Evolutionary conservation across 2,797 vertebrate genomes (phyloP).

Genomic region (Thunnus albacares): DNA sequence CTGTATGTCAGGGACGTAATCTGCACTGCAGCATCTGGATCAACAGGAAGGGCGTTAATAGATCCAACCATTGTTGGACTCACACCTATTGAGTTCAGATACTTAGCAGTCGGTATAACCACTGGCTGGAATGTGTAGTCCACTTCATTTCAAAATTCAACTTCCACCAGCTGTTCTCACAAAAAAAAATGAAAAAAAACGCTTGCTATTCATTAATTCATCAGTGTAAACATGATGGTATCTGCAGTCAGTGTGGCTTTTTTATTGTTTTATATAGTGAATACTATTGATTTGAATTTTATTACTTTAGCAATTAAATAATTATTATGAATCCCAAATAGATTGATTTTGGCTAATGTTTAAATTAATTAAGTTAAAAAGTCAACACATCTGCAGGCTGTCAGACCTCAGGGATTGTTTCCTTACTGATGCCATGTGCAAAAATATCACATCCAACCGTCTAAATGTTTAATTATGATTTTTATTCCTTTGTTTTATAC

Average conservation of each 20-base stretch:
- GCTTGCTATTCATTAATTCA: not conserved
- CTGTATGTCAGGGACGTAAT: constrained; percentile 77
- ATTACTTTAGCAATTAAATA: not conserved
- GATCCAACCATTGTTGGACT: constrained; percentile 43
- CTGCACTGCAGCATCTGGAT: constrained; percentile 77
- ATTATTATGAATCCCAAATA: no score
- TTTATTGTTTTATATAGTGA: not conserved
- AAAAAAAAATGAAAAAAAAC: not conserved
- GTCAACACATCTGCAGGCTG: constrained; percentile 55
- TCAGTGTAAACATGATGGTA: not conserved
- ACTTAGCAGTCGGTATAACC: not conserved
- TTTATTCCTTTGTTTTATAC: constrained; percentile 57
- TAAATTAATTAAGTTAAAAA: no score
- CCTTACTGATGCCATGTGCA: constrained; percentile 63
- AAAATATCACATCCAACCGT: constrained; percentile 51
- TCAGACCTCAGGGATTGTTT: constrained; percentile 62
- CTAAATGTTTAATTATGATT: constrained; percentile 57
- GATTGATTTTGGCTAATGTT: no score
- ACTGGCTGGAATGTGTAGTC: not conserved
- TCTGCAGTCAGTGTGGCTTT: not conserved
- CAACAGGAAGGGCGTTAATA: constrained; percentile 48
- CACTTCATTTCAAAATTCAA: not conserved
- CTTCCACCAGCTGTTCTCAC: not conserved
- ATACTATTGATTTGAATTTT: not conserved
- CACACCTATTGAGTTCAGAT: constrained; percentile 20